These are phyloP conservation scores for Cheilosia grossa DNA, from an alignment of 2,888 invertebrate genomes.

Conservation along the genomic window DNA sequence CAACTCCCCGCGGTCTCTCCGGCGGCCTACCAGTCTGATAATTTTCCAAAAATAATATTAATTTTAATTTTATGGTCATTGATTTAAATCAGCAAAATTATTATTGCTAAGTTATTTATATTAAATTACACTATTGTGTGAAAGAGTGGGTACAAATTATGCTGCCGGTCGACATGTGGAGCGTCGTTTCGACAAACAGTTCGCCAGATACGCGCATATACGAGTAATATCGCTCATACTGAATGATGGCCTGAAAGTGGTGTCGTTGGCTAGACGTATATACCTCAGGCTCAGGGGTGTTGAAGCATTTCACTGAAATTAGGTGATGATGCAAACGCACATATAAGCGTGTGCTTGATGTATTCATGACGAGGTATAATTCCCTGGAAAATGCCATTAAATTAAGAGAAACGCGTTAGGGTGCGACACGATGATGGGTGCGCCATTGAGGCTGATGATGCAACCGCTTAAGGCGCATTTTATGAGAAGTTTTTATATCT, in stretches of 20 bases:
- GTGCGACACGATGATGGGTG: slow-evolving; percentile 32
- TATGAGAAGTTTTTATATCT: slow-evolving; percentile 13
- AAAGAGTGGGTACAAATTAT: background rate
- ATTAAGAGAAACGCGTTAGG: slow-evolving; percentile 35
- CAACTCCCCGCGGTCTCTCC: slow-evolving; percentile 45
- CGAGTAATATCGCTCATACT: slow-evolving; percentile 1
- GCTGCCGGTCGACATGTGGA: slow-evolving; percentile 9
- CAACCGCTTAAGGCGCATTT: slow-evolving; percentile 38
- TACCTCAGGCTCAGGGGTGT: background rate
- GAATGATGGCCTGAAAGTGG: background rate
- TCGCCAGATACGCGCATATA: slow-evolving; percentile 1
- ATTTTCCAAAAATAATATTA: slow-evolving; percentile 75
- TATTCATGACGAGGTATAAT: background rate
- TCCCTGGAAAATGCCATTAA: slow-evolving; percentile 41
- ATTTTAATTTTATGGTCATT: slow-evolving; percentile 77
- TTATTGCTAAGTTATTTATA: slow-evolving; percentile 72
- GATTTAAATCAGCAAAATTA: slow-evolving; percentile 75
- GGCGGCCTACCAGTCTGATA: slow-evolving; percentile 57
- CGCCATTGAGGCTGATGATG: slow-evolving; percentile 39
- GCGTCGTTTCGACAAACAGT: slow-evolving; percentile 5
- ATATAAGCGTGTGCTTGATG: background rate
- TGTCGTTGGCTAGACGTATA: slow-evolving; percentile 8
- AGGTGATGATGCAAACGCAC: slow-evolving; percentile 18
- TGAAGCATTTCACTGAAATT: slow-evolving; percentile 10
- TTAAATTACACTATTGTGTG: slow-evolving; percentile 56